A percentile compares a stretch with the other conserved stretches of the same genome.
Evolutionary conservation across 64 coral and sea anemone genomes (phyloP).

Genomic region (Stichodactyla mertensii): DNA sequence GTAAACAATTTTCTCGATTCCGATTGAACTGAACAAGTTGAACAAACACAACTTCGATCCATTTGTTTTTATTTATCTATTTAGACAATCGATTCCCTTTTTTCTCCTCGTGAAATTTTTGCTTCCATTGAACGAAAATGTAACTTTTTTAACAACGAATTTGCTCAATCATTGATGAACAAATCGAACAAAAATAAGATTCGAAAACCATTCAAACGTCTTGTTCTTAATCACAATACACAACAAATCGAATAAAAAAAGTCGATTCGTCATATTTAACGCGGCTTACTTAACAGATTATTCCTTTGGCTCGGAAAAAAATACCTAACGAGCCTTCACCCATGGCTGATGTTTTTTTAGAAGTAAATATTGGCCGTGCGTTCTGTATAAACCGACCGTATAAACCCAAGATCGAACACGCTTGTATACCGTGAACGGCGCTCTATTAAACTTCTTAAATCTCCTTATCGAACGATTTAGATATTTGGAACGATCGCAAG

Average conservation of each 20-base stretch:
- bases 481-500: neutral
- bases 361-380: neutral
- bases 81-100: neutral
- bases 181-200: neutral
- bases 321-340: neutral
- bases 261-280: neutral
- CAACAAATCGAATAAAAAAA: neutral
- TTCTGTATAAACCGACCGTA: slow-evolving; percentile 1
- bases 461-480: neutral
- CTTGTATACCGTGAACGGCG: no score
- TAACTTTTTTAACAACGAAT: neutral
- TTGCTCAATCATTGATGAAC: neutral
- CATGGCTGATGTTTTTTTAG: neutral
- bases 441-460: neutral
- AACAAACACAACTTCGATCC: slow-evolving; percentile 10
- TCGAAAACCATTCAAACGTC: neutral
- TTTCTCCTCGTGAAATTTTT: neutral
- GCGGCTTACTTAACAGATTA: neutral
- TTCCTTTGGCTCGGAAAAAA: neutral
- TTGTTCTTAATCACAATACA: neutral
- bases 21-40: slow-evolving; percentile 7
- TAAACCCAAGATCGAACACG: neutral
- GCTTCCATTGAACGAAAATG: neutral
- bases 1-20: neutral
- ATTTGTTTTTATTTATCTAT: neutral